Evolutionary conservation across 2,888 invertebrate species (phyloP).

Genomic region (Quadroppia sp.): DNA sequence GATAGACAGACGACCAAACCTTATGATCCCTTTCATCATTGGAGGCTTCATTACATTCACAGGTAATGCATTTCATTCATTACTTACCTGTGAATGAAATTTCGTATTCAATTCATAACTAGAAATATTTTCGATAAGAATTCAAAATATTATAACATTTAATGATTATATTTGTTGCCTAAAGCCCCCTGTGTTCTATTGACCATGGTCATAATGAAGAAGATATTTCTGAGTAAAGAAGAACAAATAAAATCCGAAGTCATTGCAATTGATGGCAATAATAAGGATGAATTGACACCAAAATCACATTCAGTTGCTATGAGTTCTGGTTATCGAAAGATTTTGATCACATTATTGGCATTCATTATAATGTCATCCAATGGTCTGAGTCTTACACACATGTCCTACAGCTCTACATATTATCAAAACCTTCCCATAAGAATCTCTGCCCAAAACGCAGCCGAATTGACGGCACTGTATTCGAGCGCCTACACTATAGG

Average conservation of each 20-base stretch:
- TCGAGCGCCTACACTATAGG: neutral
- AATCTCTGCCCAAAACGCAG: neutral
- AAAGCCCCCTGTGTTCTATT: no score
- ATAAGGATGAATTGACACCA: neutral
- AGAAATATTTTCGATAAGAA: no score
- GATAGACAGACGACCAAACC: neutral
- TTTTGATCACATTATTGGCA: neutral
- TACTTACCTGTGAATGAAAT: no score
- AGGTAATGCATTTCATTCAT: no score
- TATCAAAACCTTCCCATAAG: neutral
- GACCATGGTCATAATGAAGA: neutral
- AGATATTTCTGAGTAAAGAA: no score
- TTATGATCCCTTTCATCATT: neutral
- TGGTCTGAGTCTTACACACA: neutral
- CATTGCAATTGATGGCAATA: no score
- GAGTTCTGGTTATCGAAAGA: neutral
- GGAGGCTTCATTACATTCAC: neutral
- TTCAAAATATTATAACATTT: no score
- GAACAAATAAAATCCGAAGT: no score
- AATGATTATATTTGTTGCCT: no score
- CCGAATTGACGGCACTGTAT: neutral
- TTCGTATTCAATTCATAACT: no score
- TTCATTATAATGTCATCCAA: neutral
- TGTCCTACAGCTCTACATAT: constrained; percentile 1
- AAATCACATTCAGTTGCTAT: neutral